These are phyloP conservation scores for Drosophila lacertosa DNA, from an alignment of 1,140 invertebrate genomes.

Conservation along the genomic window DNA sequence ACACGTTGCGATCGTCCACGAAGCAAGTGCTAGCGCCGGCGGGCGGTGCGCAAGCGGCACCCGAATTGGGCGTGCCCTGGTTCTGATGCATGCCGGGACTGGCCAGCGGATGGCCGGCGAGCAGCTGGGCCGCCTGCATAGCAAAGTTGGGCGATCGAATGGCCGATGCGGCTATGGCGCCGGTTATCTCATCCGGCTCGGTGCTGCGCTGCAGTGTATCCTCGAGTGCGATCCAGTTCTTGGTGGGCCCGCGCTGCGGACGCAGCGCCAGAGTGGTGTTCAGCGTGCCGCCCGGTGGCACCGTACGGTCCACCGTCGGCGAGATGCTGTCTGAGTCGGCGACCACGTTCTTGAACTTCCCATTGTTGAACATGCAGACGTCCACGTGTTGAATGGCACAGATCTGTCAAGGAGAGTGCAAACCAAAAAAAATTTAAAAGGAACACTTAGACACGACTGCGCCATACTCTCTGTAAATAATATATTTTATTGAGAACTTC, in stretches of 20 bases:
- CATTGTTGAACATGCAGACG: slow-evolving; percentile 99
- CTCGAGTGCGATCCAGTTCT: slow-evolving; percentile 83
- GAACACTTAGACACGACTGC: background rate
- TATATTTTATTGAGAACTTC: no score
- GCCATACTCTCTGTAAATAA: no score
- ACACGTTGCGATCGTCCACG: slow-evolving; percentile 90
- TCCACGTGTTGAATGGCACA: slow-evolving; percentile 98
- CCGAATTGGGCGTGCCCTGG: background rate
- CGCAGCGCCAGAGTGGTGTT: slow-evolving; percentile 88
- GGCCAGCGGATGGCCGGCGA: slow-evolving; percentile 36
- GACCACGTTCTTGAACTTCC: slow-evolving; percentile 99
- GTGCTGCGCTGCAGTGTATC: slow-evolving; percentile 79
- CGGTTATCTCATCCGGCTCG: slow-evolving; percentile 80
- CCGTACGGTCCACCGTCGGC: slow-evolving; percentile 68
- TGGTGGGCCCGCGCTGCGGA: slow-evolving; percentile 87
- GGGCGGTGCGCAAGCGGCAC: no score
- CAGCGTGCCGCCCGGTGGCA: slow-evolving; percentile 87
- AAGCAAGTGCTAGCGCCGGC: no score
- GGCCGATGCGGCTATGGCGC: slow-evolving; percentile 77
- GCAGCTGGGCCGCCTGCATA: slow-evolving; percentile 51
- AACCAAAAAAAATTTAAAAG: background rate
- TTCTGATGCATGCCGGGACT: no score
- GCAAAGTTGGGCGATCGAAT: slow-evolving; percentile 73
- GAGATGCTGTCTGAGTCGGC: slow-evolving; percentile 91
- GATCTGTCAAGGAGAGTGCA: slow-evolving; percentile 85